Evolutionary conservation across 1,140 invertebrate species (phyloP).

Genomic region (Apis cerana): DNA sequence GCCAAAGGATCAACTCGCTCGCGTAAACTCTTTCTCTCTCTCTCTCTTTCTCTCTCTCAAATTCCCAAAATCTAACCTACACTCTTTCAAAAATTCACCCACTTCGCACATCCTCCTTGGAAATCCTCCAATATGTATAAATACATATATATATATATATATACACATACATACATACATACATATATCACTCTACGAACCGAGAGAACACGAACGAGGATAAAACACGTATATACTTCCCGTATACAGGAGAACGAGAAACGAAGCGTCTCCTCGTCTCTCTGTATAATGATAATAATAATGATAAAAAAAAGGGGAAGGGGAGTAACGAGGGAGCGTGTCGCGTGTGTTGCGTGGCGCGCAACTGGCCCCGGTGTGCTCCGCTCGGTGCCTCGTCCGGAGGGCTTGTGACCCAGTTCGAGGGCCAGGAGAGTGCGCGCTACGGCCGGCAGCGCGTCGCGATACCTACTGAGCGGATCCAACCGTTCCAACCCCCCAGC

Average conservation of each 20-base stretch:
- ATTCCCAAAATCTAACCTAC: background rate
- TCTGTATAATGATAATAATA: no score
- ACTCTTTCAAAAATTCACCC: no score
- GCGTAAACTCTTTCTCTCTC: background rate
- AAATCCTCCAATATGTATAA: background rate
- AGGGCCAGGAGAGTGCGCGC: constrained; percentile 70
- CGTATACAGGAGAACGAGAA: no score
- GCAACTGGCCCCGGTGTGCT: constrained; percentile 51
- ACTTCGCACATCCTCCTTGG: background rate
- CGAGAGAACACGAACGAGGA: no score
- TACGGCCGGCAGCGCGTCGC: constrained; percentile 72
- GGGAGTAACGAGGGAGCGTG: background rate
- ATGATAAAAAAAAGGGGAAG: background rate
- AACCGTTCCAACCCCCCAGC: constrained; percentile 52
- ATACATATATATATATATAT: background rate
- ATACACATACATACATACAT: background rate
- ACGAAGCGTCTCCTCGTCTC: no score
- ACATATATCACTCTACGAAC: no score
- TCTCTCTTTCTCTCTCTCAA: background rate
- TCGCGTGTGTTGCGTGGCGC: constrained; percentile 42
- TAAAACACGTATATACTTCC: no score
- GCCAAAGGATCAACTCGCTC: background rate
- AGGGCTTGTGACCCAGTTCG: constrained; percentile 65
- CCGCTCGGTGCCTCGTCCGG: constrained; percentile 36
- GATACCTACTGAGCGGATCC: constrained; percentile 66